Evolutionary conservation across 2,113 vertebrate genomes (phyloP), one percentile per base, ranked within the genome.

Genomic region (Phylloscopus whistleri): DNA sequence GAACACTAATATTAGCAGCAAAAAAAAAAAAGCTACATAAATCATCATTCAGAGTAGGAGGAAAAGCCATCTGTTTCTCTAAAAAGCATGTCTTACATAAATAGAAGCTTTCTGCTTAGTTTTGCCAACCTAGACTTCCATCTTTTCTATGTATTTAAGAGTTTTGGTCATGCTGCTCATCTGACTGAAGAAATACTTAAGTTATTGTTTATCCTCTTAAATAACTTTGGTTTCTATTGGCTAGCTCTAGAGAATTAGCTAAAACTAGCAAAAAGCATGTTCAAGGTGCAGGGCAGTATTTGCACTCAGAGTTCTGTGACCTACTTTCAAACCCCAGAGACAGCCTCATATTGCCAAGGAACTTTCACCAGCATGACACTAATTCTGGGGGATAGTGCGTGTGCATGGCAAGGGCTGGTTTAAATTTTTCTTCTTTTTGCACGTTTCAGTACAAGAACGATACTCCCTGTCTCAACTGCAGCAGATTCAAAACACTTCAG

Each of bases 11-110:
- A 90, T 63, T 52, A 87, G 58, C 51, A 81, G 35, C 26, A 83
- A 73, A 44, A 60, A 37, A 87, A 87, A 62, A 67, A 44, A 41
- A 18, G 22, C 53, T 64, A 46, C 6, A 21, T 39, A 87, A 76
- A 58, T 66, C 62, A 82, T 81, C 13, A 2, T 63, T 83, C 55
- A 60, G 49, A 91, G 66, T 46, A 75, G 64, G 93, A 95, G 55
- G 69, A 92, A 84, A 82, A 93, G n/a, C 63, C 78, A 90, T 80
- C 85, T 90, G 81, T 68, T 95, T 79, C 66, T 87, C 85, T 58
- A 72, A 79, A 87, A 79, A 80, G n/a, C 59, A 83, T 44, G 10
- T 43, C 59, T 77, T 80, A 44, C 33, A 88, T 67, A 90, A 88
- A 88, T 51, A 62, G 85, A 77, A 85, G 63, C 20, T 63, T 93